Evolutionary conservation across 2,888 invertebrate species (phyloP), one percentile per base, ranked within the genome.

Genomic region (Temnothorax rugatulus): DNA sequence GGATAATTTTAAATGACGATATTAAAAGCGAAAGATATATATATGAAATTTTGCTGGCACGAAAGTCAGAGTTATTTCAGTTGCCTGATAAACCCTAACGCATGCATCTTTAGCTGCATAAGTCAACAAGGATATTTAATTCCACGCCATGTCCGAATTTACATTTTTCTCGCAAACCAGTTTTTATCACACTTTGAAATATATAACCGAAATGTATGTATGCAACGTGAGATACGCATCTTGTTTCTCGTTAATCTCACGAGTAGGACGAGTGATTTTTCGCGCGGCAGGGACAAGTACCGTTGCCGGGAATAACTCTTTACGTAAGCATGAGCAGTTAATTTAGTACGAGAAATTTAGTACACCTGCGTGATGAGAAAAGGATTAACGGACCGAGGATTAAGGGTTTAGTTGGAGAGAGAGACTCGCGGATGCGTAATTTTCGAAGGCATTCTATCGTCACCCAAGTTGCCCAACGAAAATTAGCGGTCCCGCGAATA

Each of bases 401-500:
- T 52, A 71, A 59, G 59, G 59, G 71, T 59, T 59, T 59, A 71
- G 71, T 41, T 34, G 41, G 38, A 71, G 34, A 71, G 34, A 34
- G 47, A 69, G 13, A 21, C 9, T 66, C 52, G 18, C 15, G 29
- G 57, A 69, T 18, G 59, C 59, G 71, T 38, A 59, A 79, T 79
- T 79, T 71, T 59, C 79, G 34, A 47, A 18, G 59, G 21, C 21
- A 29, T 34, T 79, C 69, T 21, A 13, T 29, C 54, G 69, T n/a
- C 69, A 44, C 25, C 66, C 21, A n/a, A 41, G 25, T 64, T 64
- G 52, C 52, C 52, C 52, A 18, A 73, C 59, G 81, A 84, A 82
- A 82, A 84, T 85, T 87, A 83, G 76, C 83, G 83, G 61, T 84
- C 86, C 47, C 74, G 71, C 82, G 73, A 84, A 87, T 85, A 85